These are phyloP conservation scores for Noctua janthe DNA, from an alignment of 2,888 invertebrate genomes.

Conservation along the genomic window DNA sequence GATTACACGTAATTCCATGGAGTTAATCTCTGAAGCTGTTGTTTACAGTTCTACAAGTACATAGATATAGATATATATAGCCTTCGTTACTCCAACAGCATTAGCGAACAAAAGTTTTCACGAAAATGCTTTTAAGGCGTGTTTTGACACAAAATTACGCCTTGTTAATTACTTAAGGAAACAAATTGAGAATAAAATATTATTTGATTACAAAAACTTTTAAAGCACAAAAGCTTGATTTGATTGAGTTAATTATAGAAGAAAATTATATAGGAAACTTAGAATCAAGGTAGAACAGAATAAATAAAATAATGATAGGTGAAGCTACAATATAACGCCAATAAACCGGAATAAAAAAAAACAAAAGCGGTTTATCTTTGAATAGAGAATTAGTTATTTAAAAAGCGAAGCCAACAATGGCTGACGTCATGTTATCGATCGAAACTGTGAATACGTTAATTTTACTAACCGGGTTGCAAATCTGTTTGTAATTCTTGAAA, in stretches of 20 bases:
- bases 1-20: slow-evolving; percentile 56
- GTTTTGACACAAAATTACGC: slow-evolving; percentile 56
- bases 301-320: slow-evolving; percentile 1
- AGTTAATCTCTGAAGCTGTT: slow-evolving; percentile 52
- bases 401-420: slow-evolving; percentile 36
- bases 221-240: slow-evolving; percentile 25
- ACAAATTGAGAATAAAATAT: slow-evolving; percentile 34
- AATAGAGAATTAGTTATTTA: slow-evolving; percentile 27
- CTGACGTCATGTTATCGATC: slow-evolving; percentile 45
- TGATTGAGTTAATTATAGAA: slow-evolving; percentile 39
- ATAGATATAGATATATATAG: slow-evolving; percentile 29
- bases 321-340: slow-evolving; percentile 20
- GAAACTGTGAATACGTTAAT: slow-evolving; percentile 50
- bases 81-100: slow-evolving; percentile 48
- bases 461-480: slow-evolving; percentile 43
- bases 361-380: slow-evolving; percentile 16
- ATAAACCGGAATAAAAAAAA: slow-evolving; percentile 2
- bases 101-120: slow-evolving; percentile 48
- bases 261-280: slow-evolving; percentile 33
- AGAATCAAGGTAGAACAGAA: neutral
- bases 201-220: slow-evolving; percentile 25
- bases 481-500: slow-evolving; percentile 55
- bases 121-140: slow-evolving; percentile 34
- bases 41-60: slow-evolving; percentile 46
- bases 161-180: slow-evolving; percentile 46